Evolutionary conservation across 2,888 invertebrate genomes (phyloP).

Genomic region (Cryptocephalus primarius): DNA sequence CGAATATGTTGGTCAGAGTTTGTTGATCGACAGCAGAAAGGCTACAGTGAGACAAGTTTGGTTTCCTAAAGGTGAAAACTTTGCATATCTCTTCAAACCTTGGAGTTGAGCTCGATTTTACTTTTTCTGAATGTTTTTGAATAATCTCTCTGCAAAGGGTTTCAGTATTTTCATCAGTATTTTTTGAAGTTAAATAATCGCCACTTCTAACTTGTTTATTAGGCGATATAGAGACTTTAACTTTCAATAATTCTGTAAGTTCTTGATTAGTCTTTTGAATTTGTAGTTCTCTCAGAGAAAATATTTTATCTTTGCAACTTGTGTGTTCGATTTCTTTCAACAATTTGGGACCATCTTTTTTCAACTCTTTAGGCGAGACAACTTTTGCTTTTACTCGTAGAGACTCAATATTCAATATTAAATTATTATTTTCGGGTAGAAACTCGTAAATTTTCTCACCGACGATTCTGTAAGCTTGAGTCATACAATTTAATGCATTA

Average conservation of each 20-base stretch:
- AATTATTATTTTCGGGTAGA: too few species aligned
- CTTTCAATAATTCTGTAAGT: too few species aligned
- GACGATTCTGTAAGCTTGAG: constrained; percentile 79
- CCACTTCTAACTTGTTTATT: too few species aligned
- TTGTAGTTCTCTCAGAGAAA: constrained; percentile 81
- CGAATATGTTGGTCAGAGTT: constrained; percentile 78
- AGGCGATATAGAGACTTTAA: too few species aligned
- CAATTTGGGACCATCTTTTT: constrained; percentile 87
- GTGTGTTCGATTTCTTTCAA: constrained; percentile 95
- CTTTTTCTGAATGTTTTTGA: constrained; percentile 65
- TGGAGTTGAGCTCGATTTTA: constrained; percentile 78
- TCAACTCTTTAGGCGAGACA: constrained; percentile 83
- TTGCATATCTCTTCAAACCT: constrained; percentile 72
- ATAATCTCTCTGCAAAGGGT: constrained; percentile 66
- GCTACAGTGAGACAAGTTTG: constrained; percentile 31
- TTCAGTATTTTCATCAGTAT: too few species aligned
- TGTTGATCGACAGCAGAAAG: constrained; percentile 73
- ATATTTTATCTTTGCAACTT: constrained; percentile 48
- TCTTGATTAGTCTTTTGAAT: too few species aligned
- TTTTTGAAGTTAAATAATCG: too few species aligned
- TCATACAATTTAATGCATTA: constrained; percentile 89
- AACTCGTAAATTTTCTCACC: constrained; percentile 88
- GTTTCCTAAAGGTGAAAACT: constrained; percentile 41
- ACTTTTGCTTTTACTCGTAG: too few species aligned
- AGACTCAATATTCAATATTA: too few species aligned